These are phyloP conservation scores for Acanthochromis polyacanthus DNA, from an alignment of 2,113 vertebrate species.

Conservation along the genomic window DNA sequence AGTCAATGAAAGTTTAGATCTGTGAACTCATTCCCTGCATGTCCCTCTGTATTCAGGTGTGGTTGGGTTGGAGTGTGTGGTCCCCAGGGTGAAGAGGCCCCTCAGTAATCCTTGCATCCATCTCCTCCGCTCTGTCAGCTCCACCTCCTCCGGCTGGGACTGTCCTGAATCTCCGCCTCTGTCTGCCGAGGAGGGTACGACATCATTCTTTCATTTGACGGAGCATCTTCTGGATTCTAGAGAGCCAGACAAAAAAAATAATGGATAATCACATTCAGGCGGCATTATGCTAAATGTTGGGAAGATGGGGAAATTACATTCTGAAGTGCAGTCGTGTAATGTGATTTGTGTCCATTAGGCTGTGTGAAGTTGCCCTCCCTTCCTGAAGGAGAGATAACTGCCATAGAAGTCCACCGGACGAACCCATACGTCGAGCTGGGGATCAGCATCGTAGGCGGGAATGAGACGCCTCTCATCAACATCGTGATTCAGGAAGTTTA, in stretches of 20 bases:
- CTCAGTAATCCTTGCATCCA: slow-evolving; percentile 83
- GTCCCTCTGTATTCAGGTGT: slow-evolving; percentile 72
- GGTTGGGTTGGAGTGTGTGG: slow-evolving; percentile 72
- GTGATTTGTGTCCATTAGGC: slow-evolving; percentile 64
- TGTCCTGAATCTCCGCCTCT: slow-evolving; percentile 83
- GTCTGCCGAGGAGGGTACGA: slow-evolving; percentile 79
- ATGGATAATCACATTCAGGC: slow-evolving; percentile 35
- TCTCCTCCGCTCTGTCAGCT: slow-evolving; percentile 78
- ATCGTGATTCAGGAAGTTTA: slow-evolving; percentile 99
- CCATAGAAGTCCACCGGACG: slow-evolving; percentile 95
- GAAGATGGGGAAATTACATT: slow-evolving; percentile 21
- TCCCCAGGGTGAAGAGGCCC: slow-evolving; percentile 76
- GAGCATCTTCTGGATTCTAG: slow-evolving; percentile 4
- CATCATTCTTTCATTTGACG: slow-evolving; percentile 21
- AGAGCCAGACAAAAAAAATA: slow-evolving; percentile 22
- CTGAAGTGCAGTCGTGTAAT: slow-evolving; percentile 33
- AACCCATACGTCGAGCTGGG: slow-evolving; percentile 97
- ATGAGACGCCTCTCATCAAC: slow-evolving; percentile 98
- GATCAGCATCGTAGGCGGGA: slow-evolving; percentile 97
- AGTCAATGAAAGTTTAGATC: not conserved
- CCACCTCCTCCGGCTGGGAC: slow-evolving; percentile 82
- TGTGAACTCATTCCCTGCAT: not conserved
- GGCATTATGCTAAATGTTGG: slow-evolving; percentile 5
- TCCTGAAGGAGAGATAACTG: slow-evolving; percentile 97
- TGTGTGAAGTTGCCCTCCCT: slow-evolving; percentile 91